Conservation (phyloP, 2,797 vertebrate species). For the Silurus aristotelis region DNA sequence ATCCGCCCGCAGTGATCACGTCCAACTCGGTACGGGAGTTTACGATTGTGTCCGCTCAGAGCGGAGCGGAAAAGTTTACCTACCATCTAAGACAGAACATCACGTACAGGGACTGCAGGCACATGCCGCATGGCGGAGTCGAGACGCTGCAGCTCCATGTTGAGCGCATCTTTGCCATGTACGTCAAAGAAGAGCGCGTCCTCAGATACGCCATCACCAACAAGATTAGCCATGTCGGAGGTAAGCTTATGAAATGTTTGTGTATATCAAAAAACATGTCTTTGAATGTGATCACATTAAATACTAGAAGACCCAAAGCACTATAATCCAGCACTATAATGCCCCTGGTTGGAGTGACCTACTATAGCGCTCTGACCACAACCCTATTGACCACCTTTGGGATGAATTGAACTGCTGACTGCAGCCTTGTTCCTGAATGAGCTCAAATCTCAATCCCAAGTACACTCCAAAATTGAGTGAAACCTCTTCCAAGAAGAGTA, state of each 20-base stretch:
- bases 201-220: conserved; percentile 90
- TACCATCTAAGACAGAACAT: conserved; percentile 88
- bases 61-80: conserved; percentile 76
- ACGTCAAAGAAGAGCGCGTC: conserved; percentile 81
- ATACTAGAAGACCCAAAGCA: no score
- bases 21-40: conserved; percentile 82
- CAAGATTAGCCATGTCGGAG: conserved; percentile 78
- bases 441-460: no score
- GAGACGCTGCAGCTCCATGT: conserved; percentile 79
- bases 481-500: no score
- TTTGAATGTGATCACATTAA: no score
- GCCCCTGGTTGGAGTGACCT: no score
- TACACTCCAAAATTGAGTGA: no score
- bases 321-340: no score
- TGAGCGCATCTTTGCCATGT: conserved; percentile 84
- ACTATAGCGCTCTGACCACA: no score
- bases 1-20: conserved; percentile 72
- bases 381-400: no score
- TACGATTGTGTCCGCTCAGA: conserved; percentile 69
- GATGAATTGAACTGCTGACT: no score
- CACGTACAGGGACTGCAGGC: conserved; percentile 79
- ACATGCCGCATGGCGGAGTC: conserved; percentile 58
- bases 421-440: no score
- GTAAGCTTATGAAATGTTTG: conserved; percentile 67
- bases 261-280: not conserved